Conservation (phyloP, 2,113 vertebrate species). For the Solea solea region DNA sequence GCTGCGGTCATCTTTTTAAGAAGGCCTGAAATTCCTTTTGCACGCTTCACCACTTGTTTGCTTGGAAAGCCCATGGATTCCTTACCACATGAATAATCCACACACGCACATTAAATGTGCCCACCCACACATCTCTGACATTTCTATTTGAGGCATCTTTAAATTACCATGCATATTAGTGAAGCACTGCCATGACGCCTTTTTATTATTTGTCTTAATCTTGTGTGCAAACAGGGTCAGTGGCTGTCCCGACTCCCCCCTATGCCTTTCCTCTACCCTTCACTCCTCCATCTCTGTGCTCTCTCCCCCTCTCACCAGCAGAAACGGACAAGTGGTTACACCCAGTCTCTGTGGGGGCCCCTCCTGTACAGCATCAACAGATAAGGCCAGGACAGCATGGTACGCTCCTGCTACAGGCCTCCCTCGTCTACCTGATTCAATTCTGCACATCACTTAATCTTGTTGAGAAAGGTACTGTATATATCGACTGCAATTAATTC, state of each 20-base stretch:
- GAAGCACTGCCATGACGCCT: slow-evolving; percentile 44
- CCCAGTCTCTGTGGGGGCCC: slow-evolving; percentile 26
- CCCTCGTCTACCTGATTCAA: slow-evolving; percentile 12
- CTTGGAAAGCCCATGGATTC: slow-evolving; percentile 45
- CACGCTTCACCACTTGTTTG: slow-evolving; percentile 72
- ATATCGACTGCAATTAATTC: slow-evolving; percentile 9
- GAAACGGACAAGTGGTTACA: slow-evolving; percentile 51
- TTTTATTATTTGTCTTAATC: slow-evolving; percentile 71
- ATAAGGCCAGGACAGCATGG: slow-evolving; percentile 43
- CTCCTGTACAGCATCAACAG: slow-evolving; percentile 11
- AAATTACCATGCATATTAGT: slow-evolving; percentile 70
- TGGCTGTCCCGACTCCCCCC: slow-evolving; percentile 11
- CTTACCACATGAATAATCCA: slow-evolving; percentile 65
- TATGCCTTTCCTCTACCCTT: slow-evolving; percentile 16
- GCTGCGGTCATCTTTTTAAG: slow-evolving; percentile 59
- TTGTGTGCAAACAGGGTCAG: slow-evolving; percentile 57
- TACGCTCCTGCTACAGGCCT: slow-evolving; percentile 29
- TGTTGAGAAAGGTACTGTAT: not conserved
- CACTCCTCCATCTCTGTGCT: slow-evolving; percentile 15
- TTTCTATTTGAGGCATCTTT: slow-evolving; percentile 59
- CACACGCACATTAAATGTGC: slow-evolving; percentile 17
- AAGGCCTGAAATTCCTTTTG: slow-evolving; percentile 73
- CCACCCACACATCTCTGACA: slow-evolving; percentile 64
- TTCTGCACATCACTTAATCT: slow-evolving; percentile 9
- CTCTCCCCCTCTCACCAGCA: slow-evolving; percentile 14